Evolutionary conservation across 2,888 invertebrate species (phyloP), one percentile per base, ranked within the genome.

Genomic region (Spisula subtruncata): DNA sequence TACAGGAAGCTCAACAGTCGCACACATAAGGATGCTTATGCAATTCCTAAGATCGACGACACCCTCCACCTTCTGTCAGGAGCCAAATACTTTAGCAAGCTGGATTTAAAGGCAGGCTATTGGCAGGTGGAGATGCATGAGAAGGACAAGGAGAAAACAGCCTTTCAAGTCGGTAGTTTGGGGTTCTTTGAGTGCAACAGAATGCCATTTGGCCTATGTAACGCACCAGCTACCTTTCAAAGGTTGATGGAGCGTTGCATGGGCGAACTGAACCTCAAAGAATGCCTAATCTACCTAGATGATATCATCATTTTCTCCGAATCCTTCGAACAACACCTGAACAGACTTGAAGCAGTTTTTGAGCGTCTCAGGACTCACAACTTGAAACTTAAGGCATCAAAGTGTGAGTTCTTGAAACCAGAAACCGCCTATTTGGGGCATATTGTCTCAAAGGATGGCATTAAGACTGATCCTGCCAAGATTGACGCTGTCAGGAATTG

Each of bases 1-100:
- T 93, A 87, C 32, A 80, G 93, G 29, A 75, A 54, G 29, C 79
- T 94, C 18, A 93, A 94, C 84, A 8, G 51, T 0, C 83, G 88
- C n/a, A 92, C 92, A 0, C 48, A 60, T 0, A 87, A 90, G 29
- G 92, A 92, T 84, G 83, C 91, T 8, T 90, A 90, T 60, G 90
- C 92, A 0, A 35, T 93, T 8, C 93, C 92, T 0, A 48, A 91
- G 5, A 86, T 93, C 16, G 89, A 90, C 20, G 93, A 93, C 25
- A 88, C 90, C 20, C 80, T 92, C 46, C 85, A 91, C 84, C 16
- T 51, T 14, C n/a, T 92, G 14, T 0, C 41, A 10, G 91, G 91
- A 66, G 20, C 90, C 8, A 75, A 46, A 14, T 85, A 51, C 16
- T 90, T 90, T 66, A 83, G 84, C 0, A 86, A 85, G 14, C 25